These are phyloP conservation scores for Melieria picta DNA, from an alignment of 2,888 invertebrate genomes.

Conservation along the genomic window DNA sequence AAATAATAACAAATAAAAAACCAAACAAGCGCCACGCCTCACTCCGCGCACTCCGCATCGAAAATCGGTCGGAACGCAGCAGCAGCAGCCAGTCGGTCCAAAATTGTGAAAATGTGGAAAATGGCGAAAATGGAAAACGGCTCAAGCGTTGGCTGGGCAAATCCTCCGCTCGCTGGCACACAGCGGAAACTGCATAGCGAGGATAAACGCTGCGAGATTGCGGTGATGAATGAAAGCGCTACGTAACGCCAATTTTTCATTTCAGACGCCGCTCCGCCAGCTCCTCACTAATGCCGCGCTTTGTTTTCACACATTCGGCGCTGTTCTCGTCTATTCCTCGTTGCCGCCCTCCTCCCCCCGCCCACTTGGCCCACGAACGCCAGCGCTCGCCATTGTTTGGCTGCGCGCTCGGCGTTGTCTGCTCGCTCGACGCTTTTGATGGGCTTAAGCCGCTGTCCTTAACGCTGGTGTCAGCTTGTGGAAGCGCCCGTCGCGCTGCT, in stretches of 20 bases:
- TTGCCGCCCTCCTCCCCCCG: not conserved
- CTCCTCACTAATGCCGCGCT: too few relatives aligned
- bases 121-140: not conserved
- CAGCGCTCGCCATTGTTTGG: not conserved
- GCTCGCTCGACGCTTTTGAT: not conserved
- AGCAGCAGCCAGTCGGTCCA: not conserved
- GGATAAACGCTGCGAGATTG: constrained; percentile 16
- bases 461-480: not conserved
- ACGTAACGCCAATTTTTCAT: constrained; percentile 27
- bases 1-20: too few relatives aligned
- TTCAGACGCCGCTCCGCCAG: not conserved
- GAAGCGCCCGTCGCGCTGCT: not conserved
- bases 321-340: not conserved
- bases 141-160: too few relatives aligned
- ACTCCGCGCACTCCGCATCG: too few relatives aligned
- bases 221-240: constrained; percentile 28
- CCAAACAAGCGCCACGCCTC: too few relatives aligned
- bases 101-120: constrained; percentile 24
- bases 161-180: too few relatives aligned
- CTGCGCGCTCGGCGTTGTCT: not conserved
- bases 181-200: constrained; percentile 2
- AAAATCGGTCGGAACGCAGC: too few relatives aligned
- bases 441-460: not conserved
- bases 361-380: too few relatives aligned
- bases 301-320: not conserved